Evolutionary conservation across 1,140 invertebrate species (phyloP).

Genomic region (Bombus polaris): DNA sequence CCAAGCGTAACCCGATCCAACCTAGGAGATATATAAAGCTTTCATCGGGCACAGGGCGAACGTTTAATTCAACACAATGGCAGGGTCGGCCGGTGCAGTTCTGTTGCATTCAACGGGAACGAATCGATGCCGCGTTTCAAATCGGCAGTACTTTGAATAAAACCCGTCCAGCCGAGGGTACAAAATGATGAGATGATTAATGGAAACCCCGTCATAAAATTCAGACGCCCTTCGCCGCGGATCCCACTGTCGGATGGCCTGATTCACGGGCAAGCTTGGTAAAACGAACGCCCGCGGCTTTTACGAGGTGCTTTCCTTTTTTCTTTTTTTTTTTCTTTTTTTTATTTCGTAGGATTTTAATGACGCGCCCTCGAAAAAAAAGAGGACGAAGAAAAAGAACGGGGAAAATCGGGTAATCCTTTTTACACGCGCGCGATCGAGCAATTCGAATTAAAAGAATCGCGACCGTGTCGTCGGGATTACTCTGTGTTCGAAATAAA

Average conservation of each 20-base stretch:
- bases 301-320: slow-evolving; percentile 9
- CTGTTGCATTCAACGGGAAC: slow-evolving; percentile 48
- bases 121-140: slow-evolving; percentile 50
- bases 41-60: slow-evolving; percentile 37
- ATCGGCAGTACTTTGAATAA: slow-evolving; percentile 47
- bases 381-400: background rate
- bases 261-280: slow-evolving; percentile 16
- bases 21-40: slow-evolving; percentile 12
- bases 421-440: background rate
- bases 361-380: slow-evolving; percentile 10
- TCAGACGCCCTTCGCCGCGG: background rate
- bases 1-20: slow-evolving; percentile 26
- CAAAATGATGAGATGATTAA: slow-evolving; percentile 56
- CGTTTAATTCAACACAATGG: slow-evolving; percentile 54
- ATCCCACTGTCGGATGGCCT: background rate
- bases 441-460: slow-evolving; percentile 22
- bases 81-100: background rate
- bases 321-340: background rate
- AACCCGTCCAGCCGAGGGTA: slow-evolving; percentile 5
- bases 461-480: background rate
- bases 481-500: background rate
- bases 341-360: slow-evolving; percentile 32
- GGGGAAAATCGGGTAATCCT: background rate
- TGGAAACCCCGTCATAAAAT: slow-evolving; percentile 53
- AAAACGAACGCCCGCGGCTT: slow-evolving; percentile 35